phyloP scores from a whole-genome alignment of 2,113 vertebrate genomes.

The Herpetotheres cachinnans region DNA sequence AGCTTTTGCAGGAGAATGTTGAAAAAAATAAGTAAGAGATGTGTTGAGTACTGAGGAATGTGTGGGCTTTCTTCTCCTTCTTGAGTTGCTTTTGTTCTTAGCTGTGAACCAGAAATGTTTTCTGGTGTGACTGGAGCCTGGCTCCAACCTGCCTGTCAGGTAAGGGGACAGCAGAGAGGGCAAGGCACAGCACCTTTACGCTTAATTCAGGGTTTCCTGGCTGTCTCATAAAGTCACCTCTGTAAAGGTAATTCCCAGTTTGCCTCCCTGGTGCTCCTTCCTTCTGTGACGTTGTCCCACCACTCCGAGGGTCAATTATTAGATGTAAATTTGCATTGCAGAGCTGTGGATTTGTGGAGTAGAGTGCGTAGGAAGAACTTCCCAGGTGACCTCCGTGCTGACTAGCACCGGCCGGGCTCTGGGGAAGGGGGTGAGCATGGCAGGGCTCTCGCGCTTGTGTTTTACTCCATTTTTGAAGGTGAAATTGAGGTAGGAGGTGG shows the following conservation, averaged over 20 bases:
- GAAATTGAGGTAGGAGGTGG: background rate
- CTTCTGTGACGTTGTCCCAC: background rate
- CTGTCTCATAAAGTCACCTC: accelerated
- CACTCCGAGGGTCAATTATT: accelerated
- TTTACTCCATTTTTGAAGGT: background rate
- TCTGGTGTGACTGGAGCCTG: background rate
- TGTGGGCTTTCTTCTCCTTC: accelerated
- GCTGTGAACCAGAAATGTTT: background rate
- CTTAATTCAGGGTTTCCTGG: accelerated
- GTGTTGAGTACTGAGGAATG: background rate
- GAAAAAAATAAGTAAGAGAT: accelerated
- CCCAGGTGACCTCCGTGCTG: accelerated
- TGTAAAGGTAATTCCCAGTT: accelerated
- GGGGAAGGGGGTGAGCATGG: accelerated
- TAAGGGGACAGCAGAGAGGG: background rate
- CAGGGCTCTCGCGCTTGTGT: accelerated
- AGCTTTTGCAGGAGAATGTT: background rate
- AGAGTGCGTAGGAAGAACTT: background rate
- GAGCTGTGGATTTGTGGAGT: background rate
- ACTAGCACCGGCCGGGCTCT: too few species aligned
- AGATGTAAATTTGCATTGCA: background rate
- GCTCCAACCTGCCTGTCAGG: background rate
- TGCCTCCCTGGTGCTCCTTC: background rate
- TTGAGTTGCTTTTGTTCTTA: background rate
- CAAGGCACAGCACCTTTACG: accelerated